A percentile compares a stretch with the other conserved stretches of the same genome.
phyloP scores from a whole-genome alignment of 1,140 invertebrate genomes.

The Heliothis virescens region DNA sequence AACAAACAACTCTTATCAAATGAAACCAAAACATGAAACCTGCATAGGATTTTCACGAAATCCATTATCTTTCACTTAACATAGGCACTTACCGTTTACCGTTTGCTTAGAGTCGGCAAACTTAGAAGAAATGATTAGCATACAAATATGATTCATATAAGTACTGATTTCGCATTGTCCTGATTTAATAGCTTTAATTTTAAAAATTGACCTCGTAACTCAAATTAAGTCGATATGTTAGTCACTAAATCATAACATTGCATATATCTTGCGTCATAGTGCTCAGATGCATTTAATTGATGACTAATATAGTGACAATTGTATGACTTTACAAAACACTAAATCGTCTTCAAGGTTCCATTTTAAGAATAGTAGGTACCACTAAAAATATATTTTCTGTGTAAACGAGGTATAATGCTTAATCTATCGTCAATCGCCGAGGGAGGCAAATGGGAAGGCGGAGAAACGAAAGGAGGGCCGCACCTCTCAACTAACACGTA shows the following conservation, averaged over 20 bases:
- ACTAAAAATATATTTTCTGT: background rate
- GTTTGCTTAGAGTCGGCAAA: background rate
- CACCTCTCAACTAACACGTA: slow-evolving; percentile 59
- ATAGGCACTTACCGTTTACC: background rate
- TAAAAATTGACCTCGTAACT: slow-evolving; percentile 27
- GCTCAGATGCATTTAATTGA: slow-evolving; percentile 20
- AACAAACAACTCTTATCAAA: too few species aligned
- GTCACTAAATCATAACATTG: slow-evolving; percentile 7
- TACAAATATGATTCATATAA: slow-evolving; percentile 11
- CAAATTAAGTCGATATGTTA: slow-evolving; percentile 9
- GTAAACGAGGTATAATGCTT: slow-evolving; percentile 57
- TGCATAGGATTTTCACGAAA: too few species aligned
- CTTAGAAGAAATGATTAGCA: background rate
- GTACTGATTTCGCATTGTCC: slow-evolving; percentile 1
- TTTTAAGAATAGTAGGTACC: too few species aligned
- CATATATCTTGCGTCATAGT: slow-evolving; percentile 28
- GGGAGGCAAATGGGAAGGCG: slow-evolving; percentile 53
- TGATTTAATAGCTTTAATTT: slow-evolving; percentile 16
- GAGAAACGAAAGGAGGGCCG: slow-evolving; percentile 52
- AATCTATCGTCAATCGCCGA: slow-evolving; percentile 71
- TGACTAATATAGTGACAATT: slow-evolving; percentile 36
- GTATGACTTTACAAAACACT: slow-evolving; percentile 25
- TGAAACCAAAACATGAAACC: too few species aligned
- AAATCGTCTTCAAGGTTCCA: slow-evolving; percentile 13
- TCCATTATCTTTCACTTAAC: background rate